Percentiles rank a stretch among this genome's conserved stretches.
Conservation (phyloP, 2,113 vertebrate species). For the Nibea albiflora region DNA sequence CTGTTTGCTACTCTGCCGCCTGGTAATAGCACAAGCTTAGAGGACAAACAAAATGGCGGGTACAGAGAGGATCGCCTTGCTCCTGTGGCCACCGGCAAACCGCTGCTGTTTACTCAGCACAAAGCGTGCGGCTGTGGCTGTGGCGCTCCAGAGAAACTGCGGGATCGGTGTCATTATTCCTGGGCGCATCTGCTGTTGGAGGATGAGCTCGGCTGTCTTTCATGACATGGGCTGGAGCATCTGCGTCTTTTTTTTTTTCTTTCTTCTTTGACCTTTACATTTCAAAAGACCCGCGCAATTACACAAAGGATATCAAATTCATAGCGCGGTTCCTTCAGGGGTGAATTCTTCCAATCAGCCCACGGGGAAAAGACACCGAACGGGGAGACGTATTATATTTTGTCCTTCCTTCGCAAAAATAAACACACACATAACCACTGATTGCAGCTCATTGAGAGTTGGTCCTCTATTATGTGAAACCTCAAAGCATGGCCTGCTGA, state of each 20-base stretch:
- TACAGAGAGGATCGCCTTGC: slow-evolving; percentile 4
- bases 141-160: slow-evolving; percentile 21
- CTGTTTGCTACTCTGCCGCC: slow-evolving; percentile 22
- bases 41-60: slow-evolving; percentile 61
- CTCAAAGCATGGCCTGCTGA: slow-evolving; percentile 61
- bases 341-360: slow-evolving; percentile 29
- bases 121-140: slow-evolving; percentile 29
- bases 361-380: background rate
- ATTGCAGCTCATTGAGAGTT: slow-evolving; percentile 65
- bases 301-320: slow-evolving; percentile 47
- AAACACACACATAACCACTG: slow-evolving; percentile 65
- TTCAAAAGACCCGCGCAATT: slow-evolving; percentile 13
- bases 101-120: slow-evolving; percentile 60
- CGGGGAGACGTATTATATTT: slow-evolving; percentile 50
- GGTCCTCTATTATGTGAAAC: slow-evolving; percentile 58
- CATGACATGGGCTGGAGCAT: background rate
- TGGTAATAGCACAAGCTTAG: slow-evolving; percentile 24
- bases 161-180: slow-evolving; percentile 9
- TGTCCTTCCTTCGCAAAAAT: slow-evolving; percentile 57
- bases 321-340: background rate
- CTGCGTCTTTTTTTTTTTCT: background rate
- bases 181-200: background rate
- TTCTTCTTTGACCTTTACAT: slow-evolving; percentile 25
- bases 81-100: slow-evolving; percentile 47
- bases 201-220: slow-evolving; percentile 16